Base-by-base conservation (phyloP, 30 jellyfish, hydroid and myxozoan species). In the Aurelia sp. region DNA sequence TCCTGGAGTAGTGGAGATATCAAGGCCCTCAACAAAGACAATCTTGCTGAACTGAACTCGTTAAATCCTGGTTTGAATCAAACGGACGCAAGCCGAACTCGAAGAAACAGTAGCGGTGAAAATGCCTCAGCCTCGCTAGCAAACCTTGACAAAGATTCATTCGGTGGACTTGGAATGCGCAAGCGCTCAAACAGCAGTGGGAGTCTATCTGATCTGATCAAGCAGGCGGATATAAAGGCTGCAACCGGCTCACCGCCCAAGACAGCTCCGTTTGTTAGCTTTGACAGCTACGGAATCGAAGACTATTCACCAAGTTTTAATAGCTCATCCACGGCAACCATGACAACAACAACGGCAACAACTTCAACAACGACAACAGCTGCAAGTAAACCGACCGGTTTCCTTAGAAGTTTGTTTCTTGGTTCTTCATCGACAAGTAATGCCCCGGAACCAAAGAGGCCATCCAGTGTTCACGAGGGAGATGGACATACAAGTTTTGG, bases 1-100 rank as follows among this genome's bases (percentile, higher is more conserved):
- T 87, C 96, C 11, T 71, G 87, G 84, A 87, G 96, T 40, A 87
- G 96, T 27, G 96, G 96, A 1, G 96, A 87, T 62, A 52, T 87
- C 15, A 71, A 68, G 11, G 17, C 68, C 23, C 53, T 87, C 52
- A 73, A 31, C 70, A 57, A 71, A 17, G 58, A 52, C 8, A 57
- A 69, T 70, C 65, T 87, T 19, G 48, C 48, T 16, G 15, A 41
- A 10, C 13, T 87, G 23, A 85, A 64, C 66, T 65, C 78, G 21
- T 35, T 68, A 12, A 50, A 52, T 44, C n/a, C 90, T 1, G 64
- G 30, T 40, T 8, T 53, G 6, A 27, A 41, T 41, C 9, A 79
- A 61, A 76, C 57, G 1, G 64, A 66, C 48, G 82, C 40, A n/a
- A 75, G 90, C 23, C 90, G 86, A 12, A 71, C 58, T 22, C 85